Evolutionary conservation across 2,113 vertebrate species (phyloP), one percentile per base, ranked within the genome.

Genomic region (Peromyscus leucopus): DNA sequence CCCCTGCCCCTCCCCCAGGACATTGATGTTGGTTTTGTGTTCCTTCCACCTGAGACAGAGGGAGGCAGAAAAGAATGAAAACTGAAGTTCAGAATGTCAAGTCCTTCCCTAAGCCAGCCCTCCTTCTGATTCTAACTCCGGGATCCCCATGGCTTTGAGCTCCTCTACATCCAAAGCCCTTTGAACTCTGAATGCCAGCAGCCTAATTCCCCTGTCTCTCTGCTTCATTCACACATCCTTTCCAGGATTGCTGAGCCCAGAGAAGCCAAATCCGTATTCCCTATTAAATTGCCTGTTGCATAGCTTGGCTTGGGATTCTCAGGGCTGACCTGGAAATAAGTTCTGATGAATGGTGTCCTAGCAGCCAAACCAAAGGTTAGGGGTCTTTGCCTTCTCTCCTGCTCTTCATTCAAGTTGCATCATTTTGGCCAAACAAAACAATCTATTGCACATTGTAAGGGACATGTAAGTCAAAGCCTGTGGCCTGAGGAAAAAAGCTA

Each of bases 381-480:
- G 80, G 72, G 16, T 42, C 82, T 79, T 93, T 89, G n/a, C 24
- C 59, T 42, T 94, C 72, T 84, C 83, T 71, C 63, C 26, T 71
- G 76, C 51, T 91, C 61, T 85, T 88, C 75, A 90, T 87, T 93
- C 28, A 71, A 85, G 67, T 87, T 79, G 59, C 19, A 17, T 22
- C 22, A 71, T 39, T 94, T 76, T 51, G 22, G 55, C 96, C 92
- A 97, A 97, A 93, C 5, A 72, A 97, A 94, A 94, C 55, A 97
- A 93, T 80, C 76, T 61, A 21, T 48, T 91, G 61, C 26, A 55
- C 19, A 33, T 28, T 61, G 7, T n/a, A 91, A 96, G 42, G n/a
- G 39, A 57, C 24, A 83, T 85, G 16, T 75, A 94, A 84, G 83
- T 93, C 92, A 96, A 7, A 93, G 65, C 21, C 84, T 90, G 57